phyloP scores from a whole-genome alignment of 2,113 vertebrate genomes.

The Cynopterus brachyotis region DNA sequence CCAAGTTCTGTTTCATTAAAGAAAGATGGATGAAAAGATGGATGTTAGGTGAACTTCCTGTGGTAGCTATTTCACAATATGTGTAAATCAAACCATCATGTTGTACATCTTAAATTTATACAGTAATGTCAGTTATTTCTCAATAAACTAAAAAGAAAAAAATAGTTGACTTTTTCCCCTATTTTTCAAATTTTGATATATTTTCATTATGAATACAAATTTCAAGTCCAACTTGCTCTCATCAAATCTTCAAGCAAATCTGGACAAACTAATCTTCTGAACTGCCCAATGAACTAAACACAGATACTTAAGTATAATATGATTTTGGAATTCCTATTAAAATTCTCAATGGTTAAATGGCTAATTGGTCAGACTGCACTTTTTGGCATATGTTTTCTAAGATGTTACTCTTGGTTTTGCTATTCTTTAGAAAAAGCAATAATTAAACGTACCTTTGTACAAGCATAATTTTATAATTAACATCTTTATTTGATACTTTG shows the following conservation, averaged over 20 bases:
- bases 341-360: not conserved
- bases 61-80: too few relatives aligned
- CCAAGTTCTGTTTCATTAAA: not conserved
- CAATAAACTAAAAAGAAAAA: not conserved
- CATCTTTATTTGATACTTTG: not conserved
- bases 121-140: not conserved
- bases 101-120: not conserved
- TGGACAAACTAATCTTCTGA: slow-evolving; percentile 14
- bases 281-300: not conserved
- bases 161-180: not conserved
- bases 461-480: not conserved
- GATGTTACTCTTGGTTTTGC: not conserved
- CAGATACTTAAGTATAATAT: not conserved
- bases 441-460: not conserved
- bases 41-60: not conserved
- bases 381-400: not conserved
- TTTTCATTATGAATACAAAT: not conserved
- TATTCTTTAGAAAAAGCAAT: not conserved
- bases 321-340: not conserved
- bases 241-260: not conserved
- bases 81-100: not conserved
- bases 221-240: slow-evolving; percentile 1
- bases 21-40: not conserved
- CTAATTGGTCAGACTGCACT: not conserved
- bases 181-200: not conserved